Base-by-base conservation (phyloP, 30 jellyfish, hydroid and myxozoan species). In the Clytia hemisphaerica region DNA sequence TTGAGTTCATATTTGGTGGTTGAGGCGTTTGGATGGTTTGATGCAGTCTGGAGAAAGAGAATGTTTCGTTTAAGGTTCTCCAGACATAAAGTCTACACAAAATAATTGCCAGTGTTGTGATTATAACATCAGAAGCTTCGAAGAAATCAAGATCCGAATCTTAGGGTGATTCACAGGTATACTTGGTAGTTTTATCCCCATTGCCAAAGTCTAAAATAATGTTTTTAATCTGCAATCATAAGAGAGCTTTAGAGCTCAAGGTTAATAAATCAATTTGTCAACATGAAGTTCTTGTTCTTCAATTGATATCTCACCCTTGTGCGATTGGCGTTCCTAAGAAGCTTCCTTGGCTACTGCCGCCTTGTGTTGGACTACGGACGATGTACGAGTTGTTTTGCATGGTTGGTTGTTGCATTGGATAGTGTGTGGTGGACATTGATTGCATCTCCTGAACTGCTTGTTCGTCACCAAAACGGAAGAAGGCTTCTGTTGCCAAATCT, bases 331-430 rank as follows among this genome's bases (percentile, higher is more conserved):
- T 72, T 10, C 92, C 92, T 24, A 88, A 76, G 30, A 72, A 88
- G 69, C 94, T 79, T 45, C 97, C 97, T 16, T 75, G 93, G 46
- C 89, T 59, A 53, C 97, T 88, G 15, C 97, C 97, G 30, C 88
- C 72, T 30, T 77, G 76, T 6, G 84, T 83, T n/a, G 97, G 97
- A 31, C 94, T 88, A 12, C 89, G 71, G n/a, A 79, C 69, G 15
- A 79, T 55, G 46, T 70, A 73, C 46, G 67, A 79, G 79, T 10
- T 92, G 77, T 0, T 75, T 46, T 1, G 86, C 55, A 15, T 58
- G 37, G 27, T 55, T 35, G 28, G 28, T 78, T n/a, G 78, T 30
- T 1, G 80, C 38, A 19, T 51, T 3, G 59, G 35, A 2, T 25
- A 40, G 19, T 51, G 4, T 30, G 35, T 66, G 35, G 47, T 18